Evolutionary conservation across 2,888 invertebrate species (phyloP).

Genomic region (Cataglyphis livida): DNA sequence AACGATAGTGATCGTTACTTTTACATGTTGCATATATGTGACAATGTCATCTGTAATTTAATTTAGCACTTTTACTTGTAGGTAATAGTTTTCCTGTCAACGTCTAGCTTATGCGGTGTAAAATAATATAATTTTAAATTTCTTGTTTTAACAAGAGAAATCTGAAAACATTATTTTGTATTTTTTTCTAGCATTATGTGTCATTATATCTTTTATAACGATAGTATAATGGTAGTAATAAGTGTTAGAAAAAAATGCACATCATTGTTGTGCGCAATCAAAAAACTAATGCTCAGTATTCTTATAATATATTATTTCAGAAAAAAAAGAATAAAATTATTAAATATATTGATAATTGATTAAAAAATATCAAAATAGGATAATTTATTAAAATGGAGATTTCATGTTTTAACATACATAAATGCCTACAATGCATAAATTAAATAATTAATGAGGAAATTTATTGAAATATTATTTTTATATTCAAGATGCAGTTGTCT

Average conservation of each 20-base stretch:
- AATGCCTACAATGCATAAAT: neutral
- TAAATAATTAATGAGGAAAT: neutral
- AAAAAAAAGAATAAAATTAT: neutral
- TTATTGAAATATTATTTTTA: neutral
- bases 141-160: conserved; percentile 25
- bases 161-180: neutral
- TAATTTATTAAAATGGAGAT: neutral
- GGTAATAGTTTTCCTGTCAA: neutral
- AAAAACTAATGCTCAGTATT: neutral
- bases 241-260: neutral
- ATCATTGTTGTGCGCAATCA: neutral
- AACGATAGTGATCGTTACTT: conserved; percentile 20
- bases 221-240: neutral
- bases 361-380: neutral
- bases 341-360: neutral
- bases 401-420: neutral
- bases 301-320: neutral
- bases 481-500: neutral
- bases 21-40: neutral
- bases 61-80: conserved; percentile 28
- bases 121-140: conserved; percentile 1
- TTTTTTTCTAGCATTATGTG: neutral
- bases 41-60: conserved; percentile 48
- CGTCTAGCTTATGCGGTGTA: neutral
- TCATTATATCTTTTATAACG: neutral